Conservation (phyloP, 64 coral and sea anemone genomes). For the Montipora foliosa region DNA sequence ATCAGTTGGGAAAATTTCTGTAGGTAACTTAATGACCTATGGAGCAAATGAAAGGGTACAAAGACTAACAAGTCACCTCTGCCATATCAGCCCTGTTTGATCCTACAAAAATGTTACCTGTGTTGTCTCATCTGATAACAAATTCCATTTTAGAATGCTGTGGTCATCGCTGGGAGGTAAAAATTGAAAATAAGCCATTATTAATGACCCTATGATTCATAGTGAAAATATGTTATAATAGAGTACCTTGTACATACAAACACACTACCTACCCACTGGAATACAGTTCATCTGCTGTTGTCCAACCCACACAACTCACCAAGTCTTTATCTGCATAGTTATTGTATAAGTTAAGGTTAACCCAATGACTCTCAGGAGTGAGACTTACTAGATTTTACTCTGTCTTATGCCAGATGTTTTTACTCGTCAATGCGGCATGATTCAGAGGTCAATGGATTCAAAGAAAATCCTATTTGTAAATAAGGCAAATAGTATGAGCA, state of each 20-base stretch:
- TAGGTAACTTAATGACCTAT: conserved; percentile 78
- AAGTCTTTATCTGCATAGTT: conserved; percentile 84
- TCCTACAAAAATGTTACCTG: neutral
- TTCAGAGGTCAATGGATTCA: too few relatives aligned
- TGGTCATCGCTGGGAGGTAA: conserved; percentile 68
- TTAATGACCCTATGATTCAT: neutral
- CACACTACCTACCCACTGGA: conserved; percentile 86
- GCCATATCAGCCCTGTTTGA: neutral
- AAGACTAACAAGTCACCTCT: neutral
- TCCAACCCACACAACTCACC: conserved; percentile 99
- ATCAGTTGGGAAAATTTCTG: conserved; percentile 93
- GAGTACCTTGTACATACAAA: too few relatives aligned
- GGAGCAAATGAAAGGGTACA: neutral
- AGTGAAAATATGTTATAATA: too few relatives aligned
- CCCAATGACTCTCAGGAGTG: too few relatives aligned
- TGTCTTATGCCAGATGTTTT: too few relatives aligned
- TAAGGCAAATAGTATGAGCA: too few relatives aligned
- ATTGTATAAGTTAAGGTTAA: conserved; percentile 20
- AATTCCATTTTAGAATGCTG: conserved; percentile 78
- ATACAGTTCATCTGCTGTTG: conserved; percentile 95
- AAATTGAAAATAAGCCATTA: neutral
- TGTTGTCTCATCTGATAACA: conserved; percentile 85
- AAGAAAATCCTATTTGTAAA: too few relatives aligned
- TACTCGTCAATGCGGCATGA: too few relatives aligned
- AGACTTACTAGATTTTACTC: too few relatives aligned